These are phyloP conservation scores for Chloroclysta siterata DNA, from an alignment of 2,888 invertebrate genomes.

Conservation along the genomic window DNA sequence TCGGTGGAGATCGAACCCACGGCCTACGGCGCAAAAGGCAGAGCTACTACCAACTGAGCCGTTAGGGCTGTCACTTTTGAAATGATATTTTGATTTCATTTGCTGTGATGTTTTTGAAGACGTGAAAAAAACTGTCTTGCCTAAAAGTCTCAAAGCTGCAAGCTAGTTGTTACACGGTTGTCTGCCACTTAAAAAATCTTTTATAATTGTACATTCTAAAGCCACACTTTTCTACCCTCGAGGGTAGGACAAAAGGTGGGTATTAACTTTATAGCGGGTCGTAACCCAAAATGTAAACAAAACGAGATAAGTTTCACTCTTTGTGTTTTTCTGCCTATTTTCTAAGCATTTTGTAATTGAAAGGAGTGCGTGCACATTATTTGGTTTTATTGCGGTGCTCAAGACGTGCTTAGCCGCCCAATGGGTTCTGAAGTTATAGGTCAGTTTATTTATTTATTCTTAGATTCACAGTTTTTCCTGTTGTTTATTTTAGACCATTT, in stretches of 20 bases:
- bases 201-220: slow-evolving; percentile 29
- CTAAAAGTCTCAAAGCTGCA: background rate
- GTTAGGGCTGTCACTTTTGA: no score
- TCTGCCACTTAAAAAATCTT: slow-evolving; percentile 21
- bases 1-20: no score
- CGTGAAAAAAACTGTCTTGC: no score
- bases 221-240: slow-evolving; percentile 43
- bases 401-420: background rate
- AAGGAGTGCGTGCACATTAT: slow-evolving; percentile 12
- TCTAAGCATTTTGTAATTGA: slow-evolving; percentile 36
- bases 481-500: no score
- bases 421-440: background rate
- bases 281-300: slow-evolving; percentile 65
- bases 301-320: slow-evolving; percentile 65
- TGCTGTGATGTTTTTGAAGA: no score
- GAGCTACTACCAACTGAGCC: no score
- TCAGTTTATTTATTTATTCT: no score
- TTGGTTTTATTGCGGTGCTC: slow-evolving; percentile 5
- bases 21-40: no score
- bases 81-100: no score
- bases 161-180: no score
- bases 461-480: no score
- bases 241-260: slow-evolving; percentile 63
- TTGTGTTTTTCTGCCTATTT: slow-evolving; percentile 47
- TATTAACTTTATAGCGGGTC: slow-evolving; percentile 67